phyloP scores from a whole-genome alignment of 30 jellyfish, hydroid and myxozoan species.

The Hydractinia symbiolongicarpus region DNA sequence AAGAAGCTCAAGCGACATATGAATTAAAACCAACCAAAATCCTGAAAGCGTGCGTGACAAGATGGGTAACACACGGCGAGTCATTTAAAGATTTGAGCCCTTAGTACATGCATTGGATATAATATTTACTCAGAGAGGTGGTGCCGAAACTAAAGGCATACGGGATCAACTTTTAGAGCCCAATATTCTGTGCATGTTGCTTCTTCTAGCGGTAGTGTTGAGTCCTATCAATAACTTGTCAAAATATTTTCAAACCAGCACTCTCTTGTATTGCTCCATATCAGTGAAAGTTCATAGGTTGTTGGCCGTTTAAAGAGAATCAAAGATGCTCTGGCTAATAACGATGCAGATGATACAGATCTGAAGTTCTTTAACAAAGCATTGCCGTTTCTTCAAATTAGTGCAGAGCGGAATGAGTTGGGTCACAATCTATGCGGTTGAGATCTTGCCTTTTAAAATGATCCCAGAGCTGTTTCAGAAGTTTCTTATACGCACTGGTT shows the following conservation, averaged over 20 bases:
- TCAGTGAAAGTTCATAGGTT: neutral
- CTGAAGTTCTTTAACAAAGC: neutral
- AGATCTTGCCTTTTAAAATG: neutral
- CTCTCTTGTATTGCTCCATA: neutral
- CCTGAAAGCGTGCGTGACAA: neutral
- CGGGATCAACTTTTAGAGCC: neutral
- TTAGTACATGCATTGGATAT: slow-evolving; percentile 3
- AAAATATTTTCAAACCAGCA: slow-evolving; percentile 11
- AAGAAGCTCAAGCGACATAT: neutral
- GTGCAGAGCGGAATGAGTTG: slow-evolving; percentile 7
- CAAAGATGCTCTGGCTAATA: neutral
- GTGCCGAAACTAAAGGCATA: neutral
- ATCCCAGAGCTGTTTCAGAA: neutral
- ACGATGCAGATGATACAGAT: neutral
- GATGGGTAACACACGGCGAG: slow-evolving; percentile 14
- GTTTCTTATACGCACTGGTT: neutral
- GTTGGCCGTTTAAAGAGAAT: neutral
- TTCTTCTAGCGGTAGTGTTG: neutral
- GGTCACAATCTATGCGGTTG: neutral
- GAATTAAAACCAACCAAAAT: neutral
- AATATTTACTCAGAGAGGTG: neutral
- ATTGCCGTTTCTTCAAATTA: neutral
- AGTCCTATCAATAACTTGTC: neutral
- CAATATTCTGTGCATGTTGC: neutral
- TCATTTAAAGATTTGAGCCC: neutral